These are phyloP conservation scores for Holothuria scabra DNA, from an alignment of 53 echinoderm and acorn worm species.

Conservation along the genomic window DNA sequence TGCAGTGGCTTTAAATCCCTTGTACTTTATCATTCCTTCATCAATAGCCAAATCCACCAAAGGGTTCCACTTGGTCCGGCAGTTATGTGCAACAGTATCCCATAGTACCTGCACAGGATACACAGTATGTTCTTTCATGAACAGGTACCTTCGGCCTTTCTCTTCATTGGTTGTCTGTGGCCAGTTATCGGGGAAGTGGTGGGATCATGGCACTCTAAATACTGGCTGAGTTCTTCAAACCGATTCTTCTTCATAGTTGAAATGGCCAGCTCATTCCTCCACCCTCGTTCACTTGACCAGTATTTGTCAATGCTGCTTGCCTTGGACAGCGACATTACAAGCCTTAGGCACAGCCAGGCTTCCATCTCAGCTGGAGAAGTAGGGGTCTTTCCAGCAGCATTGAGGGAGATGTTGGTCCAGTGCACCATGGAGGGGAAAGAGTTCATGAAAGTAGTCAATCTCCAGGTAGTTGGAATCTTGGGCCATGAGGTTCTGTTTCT, in stretches of 20 bases:
- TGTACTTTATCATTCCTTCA: slow-evolving; percentile 58
- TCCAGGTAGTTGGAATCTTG: slow-evolving; percentile 6
- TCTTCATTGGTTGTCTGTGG: neutral
- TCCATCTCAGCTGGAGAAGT: too few species aligned
- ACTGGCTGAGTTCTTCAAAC: too few species aligned
- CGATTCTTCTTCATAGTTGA: too few species aligned
- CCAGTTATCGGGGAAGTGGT: neutral
- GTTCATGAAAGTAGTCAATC: slow-evolving; percentile 16
- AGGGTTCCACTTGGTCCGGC: slow-evolving; percentile 12
- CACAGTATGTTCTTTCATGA: neutral
- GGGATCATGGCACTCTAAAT: slow-evolving; percentile 7
- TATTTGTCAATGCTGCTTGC: too few species aligned
- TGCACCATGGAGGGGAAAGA: neutral
- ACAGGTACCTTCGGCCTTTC: neutral
- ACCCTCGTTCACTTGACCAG: too few species aligned
- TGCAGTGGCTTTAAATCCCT: slow-evolving; percentile 38
- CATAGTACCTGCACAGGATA: slow-evolving; percentile 40
- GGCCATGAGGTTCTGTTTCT: slow-evolving; percentile 13
- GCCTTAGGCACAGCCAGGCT: too few species aligned
- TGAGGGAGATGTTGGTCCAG: slow-evolving; percentile 46
- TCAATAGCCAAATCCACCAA: slow-evolving; percentile 50
- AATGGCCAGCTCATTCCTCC: too few species aligned
- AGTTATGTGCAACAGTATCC: slow-evolving; percentile 20
- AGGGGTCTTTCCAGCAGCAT: neutral
- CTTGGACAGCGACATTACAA: too few species aligned